Conservation (phyloP, 2,888 invertebrate species). For the Pterostichus niger region DNA sequence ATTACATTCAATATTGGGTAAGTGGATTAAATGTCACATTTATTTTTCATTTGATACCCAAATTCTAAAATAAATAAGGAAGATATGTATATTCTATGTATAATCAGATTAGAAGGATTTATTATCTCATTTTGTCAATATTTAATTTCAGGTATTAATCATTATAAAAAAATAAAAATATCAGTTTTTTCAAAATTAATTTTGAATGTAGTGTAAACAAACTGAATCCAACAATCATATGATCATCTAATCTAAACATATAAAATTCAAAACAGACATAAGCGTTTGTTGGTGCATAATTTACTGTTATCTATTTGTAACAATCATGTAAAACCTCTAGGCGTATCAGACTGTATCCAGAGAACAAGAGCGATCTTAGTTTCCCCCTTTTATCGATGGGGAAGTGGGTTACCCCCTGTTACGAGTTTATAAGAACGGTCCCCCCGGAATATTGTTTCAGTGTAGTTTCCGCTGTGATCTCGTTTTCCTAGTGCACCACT, state of each 20-base stretch:
- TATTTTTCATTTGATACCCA: too few relatives aligned
- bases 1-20: too few relatives aligned
- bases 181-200: too few relatives aligned
- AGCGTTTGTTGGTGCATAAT: conserved; percentile 9
- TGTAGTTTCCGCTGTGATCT: conserved; percentile 61
- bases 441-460: conserved; percentile 57
- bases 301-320: conserved; percentile 53
- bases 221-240: too few relatives aligned
- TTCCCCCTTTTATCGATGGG: conserved; percentile 29
- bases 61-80: too few relatives aligned
- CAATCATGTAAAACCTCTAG: conserved; percentile 42
- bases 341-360: conserved; percentile 1
- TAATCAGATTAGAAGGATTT: too few relatives aligned
- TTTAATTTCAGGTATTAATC: too few relatives aligned
- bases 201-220: too few relatives aligned
- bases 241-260: conserved; percentile 1
- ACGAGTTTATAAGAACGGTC: conserved; percentile 60
- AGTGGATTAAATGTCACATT: too few relatives aligned
- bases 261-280: neutral
- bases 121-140: too few relatives aligned
- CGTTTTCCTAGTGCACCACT: conserved; percentile 63
- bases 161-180: too few relatives aligned
- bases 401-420: conserved; percentile 65
- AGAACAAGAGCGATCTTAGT: conserved; percentile 20
- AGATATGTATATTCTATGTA: too few relatives aligned